Base-by-base conservation (phyloP, 2,113 vertebrate genomes). In the Dinomys branickii region DNA sequence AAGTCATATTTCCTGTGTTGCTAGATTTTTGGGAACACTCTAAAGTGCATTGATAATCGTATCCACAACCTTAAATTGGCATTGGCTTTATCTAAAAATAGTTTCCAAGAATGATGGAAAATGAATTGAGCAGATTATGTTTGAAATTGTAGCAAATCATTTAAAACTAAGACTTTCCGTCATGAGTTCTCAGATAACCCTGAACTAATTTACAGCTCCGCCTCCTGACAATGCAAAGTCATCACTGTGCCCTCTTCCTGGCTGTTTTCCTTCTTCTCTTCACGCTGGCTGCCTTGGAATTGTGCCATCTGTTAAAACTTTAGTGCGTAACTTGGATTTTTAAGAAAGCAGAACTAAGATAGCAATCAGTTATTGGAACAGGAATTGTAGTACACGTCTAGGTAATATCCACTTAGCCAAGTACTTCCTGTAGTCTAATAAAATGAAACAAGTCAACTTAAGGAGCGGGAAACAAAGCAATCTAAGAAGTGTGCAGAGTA, bases 101-200 rank as follows among this genome's bases (percentile, higher is more conserved):
- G 13, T 89, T 94, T 93, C 52, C 80, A 44, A n/a, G 28, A 80
- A 35, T 91, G 80, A 85, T 73, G 26, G 69, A 81, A 93, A 91
- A 94, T n/a, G 0, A 4, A 59, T n/a, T 75, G 50, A 89, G 3
- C 11, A 69, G 52, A 47, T 19, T 85, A n/a, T 93, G 58, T 83
- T 78, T 94, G 19, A 73, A 93, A 77, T 61, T 38, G 22, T 85
- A 84, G 52, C 1, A 50, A 33, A 88, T 26, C 52, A 2, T 90
- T 94, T 89, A 47, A 78, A 85, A 88, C 19, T 44, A 91, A 52
- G 28, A 82, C 90, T 81, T 28, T 33, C 9, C 35, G 85, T 93
- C 19, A 13, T 35, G 56, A n/a, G 41, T n/a, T 89, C 61, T 83
- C 38, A 61, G 24, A 73, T 4, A 73, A 73, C 2, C 17, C 2